These are phyloP conservation scores for Fragum sueziense DNA, from an alignment of 2,888 invertebrate species.

Conservation along the genomic window DNA sequence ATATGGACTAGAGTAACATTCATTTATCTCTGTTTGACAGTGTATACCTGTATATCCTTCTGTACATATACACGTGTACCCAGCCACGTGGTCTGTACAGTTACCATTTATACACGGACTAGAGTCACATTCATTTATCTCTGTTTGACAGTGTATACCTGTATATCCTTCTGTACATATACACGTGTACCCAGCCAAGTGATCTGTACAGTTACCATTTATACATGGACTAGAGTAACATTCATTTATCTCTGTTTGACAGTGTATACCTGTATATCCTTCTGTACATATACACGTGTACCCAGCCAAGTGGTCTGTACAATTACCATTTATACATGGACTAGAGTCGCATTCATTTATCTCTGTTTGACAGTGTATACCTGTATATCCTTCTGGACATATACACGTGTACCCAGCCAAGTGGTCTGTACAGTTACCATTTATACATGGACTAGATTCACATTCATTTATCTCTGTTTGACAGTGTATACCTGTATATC, in stretches of 20 bases:
- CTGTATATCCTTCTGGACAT: slow-evolving; percentile 32
- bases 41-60: slow-evolving; percentile 50
- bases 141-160: neutral
- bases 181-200: neutral
- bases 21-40: slow-evolving; percentile 46
- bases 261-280: neutral
- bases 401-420: slow-evolving; percentile 51
- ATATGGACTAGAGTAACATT: slow-evolving; percentile 43
- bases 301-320: neutral
- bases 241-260: slow-evolving; percentile 8
- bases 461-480: slow-evolving; percentile 35
- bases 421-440: slow-evolving; percentile 22
- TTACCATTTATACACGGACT: slow-evolving; percentile 40
- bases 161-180: neutral
- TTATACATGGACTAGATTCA: neutral
- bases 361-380: slow-evolving; percentile 19
- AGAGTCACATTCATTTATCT: neutral
- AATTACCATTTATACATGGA: neutral
- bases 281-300: neutral
- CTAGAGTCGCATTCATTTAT: slow-evolving; percentile 5
- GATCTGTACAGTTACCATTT: neutral
- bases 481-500: slow-evolving; percentile 44
- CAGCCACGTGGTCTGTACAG: slow-evolving; percentile 54
- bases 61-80: slow-evolving; percentile 61
- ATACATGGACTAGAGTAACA: neutral